phyloP scores from a whole-genome alignment of 2,888 invertebrate species.

The Pyrgus malvae region DNA sequence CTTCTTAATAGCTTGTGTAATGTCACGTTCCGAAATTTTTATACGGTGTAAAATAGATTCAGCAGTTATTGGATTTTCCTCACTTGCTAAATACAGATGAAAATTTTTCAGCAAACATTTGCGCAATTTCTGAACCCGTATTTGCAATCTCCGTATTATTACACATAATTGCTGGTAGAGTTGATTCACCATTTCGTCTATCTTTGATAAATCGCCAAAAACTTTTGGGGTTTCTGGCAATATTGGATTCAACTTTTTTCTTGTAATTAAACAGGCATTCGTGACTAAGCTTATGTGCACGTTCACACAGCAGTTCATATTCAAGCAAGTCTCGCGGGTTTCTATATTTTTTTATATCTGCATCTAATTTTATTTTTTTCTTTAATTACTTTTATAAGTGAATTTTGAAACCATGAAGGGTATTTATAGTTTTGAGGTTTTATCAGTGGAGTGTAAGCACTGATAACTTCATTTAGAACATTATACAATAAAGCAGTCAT shows the following conservation, averaged over 20 bases:
- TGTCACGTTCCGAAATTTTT: not conserved
- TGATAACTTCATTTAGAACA: not conserved
- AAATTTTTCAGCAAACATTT: constrained; percentile 2
- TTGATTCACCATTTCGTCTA: not conserved
- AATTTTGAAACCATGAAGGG: constrained; percentile 7
- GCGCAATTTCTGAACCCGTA: constrained; percentile 1
- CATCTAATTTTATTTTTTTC: constrained; percentile 15
- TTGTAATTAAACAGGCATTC: constrained; percentile 3
- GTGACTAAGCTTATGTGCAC: not conserved
- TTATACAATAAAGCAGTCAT: constrained; percentile 14
- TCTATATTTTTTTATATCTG: constrained; percentile 5
- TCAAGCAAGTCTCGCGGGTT: constrained; percentile 10
- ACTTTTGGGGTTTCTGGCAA: constrained; percentile 7
- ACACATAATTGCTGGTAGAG: constrained; percentile 9
- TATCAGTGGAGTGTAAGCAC: not conserved
- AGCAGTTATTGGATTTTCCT: not conserved
- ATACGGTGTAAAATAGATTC: accelerated
- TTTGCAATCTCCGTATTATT: not conserved
- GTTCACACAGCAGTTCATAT: constrained; percentile 17
- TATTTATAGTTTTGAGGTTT: constrained; percentile 2
- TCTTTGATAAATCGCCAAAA: constrained; percentile 25
- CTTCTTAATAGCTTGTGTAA: not conserved
- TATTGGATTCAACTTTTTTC: not conserved
- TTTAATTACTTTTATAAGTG: not conserved
- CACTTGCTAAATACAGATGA: not conserved